Conservation (phyloP, 37 sponge, comb jelly and placozoan genomes). For the Halisarca cf. caerulea region DNA sequence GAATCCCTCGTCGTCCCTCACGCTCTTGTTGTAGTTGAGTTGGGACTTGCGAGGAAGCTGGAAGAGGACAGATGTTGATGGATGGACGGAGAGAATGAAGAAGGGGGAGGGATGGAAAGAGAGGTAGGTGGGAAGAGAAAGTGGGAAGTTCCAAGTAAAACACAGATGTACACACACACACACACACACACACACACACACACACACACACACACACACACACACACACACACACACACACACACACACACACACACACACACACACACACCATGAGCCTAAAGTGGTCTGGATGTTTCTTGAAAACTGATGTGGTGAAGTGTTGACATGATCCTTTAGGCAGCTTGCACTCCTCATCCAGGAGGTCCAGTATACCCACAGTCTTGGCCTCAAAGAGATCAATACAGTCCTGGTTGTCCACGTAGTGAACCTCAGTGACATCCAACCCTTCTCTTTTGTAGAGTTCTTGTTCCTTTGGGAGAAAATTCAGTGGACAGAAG, state of each 20-base stretch:
- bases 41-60: constrained; percentile 85
- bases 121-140: no score
- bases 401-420: constrained; percentile 97
- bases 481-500: not conserved
- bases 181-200: no score
- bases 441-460: constrained; percentile 84
- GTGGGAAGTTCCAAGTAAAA: no score
- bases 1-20: constrained; percentile 91
- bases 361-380: constrained; percentile 76
- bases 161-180: no score
- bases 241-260: no score
- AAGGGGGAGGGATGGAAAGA: no score
- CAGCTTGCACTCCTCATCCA: constrained; percentile 93
- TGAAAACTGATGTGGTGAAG: constrained; percentile 78
- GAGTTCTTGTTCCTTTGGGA: constrained; percentile 84
- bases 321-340: constrained; percentile 77
- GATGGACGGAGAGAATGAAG: not conserved
- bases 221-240: no score
- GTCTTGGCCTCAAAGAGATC: constrained; percentile 77
- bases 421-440: constrained; percentile 67
- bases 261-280: constrained; percentile 67
- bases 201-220: no score
- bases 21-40: constrained; percentile 62
- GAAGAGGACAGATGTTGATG: not conserved
- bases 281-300: constrained; percentile 81